Conservation (phyloP, 2,797 vertebrate genomes). For the Oryzias dopingdopingensis region DNA sequence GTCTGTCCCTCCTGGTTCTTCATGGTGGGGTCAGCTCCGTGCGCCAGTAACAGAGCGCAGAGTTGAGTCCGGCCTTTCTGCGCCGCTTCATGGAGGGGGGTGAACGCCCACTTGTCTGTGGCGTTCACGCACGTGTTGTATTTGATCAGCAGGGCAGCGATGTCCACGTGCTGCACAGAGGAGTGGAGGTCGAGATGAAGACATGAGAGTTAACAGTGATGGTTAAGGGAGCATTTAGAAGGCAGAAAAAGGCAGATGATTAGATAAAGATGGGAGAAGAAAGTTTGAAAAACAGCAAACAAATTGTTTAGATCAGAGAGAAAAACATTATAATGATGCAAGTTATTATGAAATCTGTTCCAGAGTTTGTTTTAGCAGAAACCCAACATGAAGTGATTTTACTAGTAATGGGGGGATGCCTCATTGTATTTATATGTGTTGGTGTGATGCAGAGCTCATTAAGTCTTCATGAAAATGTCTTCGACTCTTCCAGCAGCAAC, state of each 20-base stretch:
- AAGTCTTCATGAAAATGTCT: slow-evolving; percentile 54
- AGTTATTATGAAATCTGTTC: not conserved
- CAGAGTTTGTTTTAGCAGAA: slow-evolving; percentile 24
- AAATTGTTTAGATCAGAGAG: slow-evolving; percentile 5
- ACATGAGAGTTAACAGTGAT: not conserved
- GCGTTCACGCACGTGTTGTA: slow-evolving; percentile 82
- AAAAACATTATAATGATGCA: no score
- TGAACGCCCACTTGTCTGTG: slow-evolving; percentile 81
- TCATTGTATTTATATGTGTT: slow-evolving; percentile 14
- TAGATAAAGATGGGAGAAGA: not conserved
- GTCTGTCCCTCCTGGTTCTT: slow-evolving; percentile 86
- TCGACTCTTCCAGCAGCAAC: slow-evolving; percentile 37
- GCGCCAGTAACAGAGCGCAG: slow-evolving; percentile 77
- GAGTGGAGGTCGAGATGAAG: not conserved
- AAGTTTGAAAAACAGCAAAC: slow-evolving; percentile 4
- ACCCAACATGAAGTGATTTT: slow-evolving; percentile 31
- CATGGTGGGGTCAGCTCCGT: slow-evolving; percentile 83
- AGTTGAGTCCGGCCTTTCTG: slow-evolving; percentile 78
- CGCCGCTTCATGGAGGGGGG: slow-evolving; percentile 77
- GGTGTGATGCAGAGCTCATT: slow-evolving; percentile 43
- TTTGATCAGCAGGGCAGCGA: slow-evolving; percentile 83
- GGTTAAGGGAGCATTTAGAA: not conserved
- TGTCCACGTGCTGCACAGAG: slow-evolving; percentile 78
- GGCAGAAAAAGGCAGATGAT: not conserved
- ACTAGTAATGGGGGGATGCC: slow-evolving; percentile 20